Base-by-base conservation (phyloP, 2,113 vertebrate genomes). In the Atrichornis clamosus region DNA sequence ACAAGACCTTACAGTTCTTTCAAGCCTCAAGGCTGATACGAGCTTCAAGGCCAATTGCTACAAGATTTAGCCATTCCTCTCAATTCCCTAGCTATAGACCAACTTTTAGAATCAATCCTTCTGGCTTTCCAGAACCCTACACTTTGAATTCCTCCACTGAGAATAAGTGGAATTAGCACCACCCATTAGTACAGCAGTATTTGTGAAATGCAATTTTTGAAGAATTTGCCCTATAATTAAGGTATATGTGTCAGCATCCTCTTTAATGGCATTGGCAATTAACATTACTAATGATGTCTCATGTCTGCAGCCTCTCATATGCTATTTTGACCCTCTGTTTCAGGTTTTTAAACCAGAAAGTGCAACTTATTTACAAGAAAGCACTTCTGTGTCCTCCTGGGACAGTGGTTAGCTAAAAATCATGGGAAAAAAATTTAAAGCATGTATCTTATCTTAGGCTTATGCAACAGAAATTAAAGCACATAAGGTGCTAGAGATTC, bases 1-100 rank as follows among this genome's bases (percentile, higher is more conserved):
- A 94, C 96, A 97, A 96, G 96, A 96, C 67, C 27, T 95, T 91
- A 92, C 87, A 94, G 78, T 69, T 95, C 79, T 93, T 94, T 86
- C 82, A 73, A 77, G 82, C 75, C 84, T 96, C 42, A 47, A 89
- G 85, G 78, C 70, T 74, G 60, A 67, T 28, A 87, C 0, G 0
- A 89, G 85, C 65, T 83, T 96, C 37, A 52, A 90, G 87, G 65
- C 50, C 62, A 85, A 81, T 69, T 39, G 47, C 67, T 60, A 13
- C 39, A 88, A 83, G 59, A 85, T 87, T 87, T 84, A 87, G 11
- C 50, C 67, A 75, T 79, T 92, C 73, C 55, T 65, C 68, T 73
- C 37, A 32, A 72, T 59, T 82, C 42, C 44, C 42, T 49, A 75
- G 52, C 50, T 78, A 91, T 69, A 82, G 39, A 89, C 56, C 59